Evolutionary conservation across 2,888 invertebrate species (phyloP), one percentile per base, ranked within the genome.

Genomic region (Copidosoma aretas): DNA sequence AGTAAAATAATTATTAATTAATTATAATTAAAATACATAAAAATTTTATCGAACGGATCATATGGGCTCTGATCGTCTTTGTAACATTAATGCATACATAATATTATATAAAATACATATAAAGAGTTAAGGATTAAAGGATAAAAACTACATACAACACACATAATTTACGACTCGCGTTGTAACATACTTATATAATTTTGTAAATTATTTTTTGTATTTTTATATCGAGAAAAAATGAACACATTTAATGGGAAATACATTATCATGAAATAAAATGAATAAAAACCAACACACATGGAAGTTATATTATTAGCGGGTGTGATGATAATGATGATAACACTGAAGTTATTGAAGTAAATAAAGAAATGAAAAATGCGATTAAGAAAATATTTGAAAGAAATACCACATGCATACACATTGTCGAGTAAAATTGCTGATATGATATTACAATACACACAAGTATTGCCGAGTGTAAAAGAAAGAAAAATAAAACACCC

Each of bases 191-290:
- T 77, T 79, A 78, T 79, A 79, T 80, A 78, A 79, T 80, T 80
- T 80, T 80, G 79, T 80, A 80, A 80, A 80, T 80, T 80, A 80
- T 80, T 80, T 80, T 80, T 79, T 80, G 79, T 80, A 80, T 80
- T 80, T 80, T 80, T 80, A 79, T 80, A 80, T 80, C 75, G 75
- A 77, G 75, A 75, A 73, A 76, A 76, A 75, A 41, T 10, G 74
- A 77, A 76, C 71, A 68, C 68, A 67, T 68, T 41, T 67, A 71
- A 68, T 71, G 66, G 43, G 64, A 41, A 41, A 69, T 69, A 69
- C 67, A 68, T 69, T 69, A 69, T 64, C 22, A 41, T 63, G n/a
- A n/a, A n/a, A 32, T 32, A 32, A 32, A 32, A 32, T 32, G 32
- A 32, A 32, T 32, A 32, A 32, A 32, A n/a, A n/a, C n/a, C 32